Base-by-base conservation (phyloP, 2,113 vertebrate species). In the Elachura formosa region DNA sequence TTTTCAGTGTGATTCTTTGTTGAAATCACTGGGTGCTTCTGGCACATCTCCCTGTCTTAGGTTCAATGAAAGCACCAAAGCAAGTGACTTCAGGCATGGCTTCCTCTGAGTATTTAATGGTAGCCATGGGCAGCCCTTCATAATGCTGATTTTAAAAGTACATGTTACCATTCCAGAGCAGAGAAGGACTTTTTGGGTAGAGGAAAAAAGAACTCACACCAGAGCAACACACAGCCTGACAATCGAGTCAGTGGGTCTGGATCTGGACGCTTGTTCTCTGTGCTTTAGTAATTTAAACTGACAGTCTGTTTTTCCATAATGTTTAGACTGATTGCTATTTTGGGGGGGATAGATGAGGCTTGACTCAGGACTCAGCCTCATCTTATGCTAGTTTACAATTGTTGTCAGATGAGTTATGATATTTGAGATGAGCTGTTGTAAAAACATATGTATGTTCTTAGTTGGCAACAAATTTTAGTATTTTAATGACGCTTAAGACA, bases 401-500 rank as follows among this genome's bases (percentile, higher is more conserved):
- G 67, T 81, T 91, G 49, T 80, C 63, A 80, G 54, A 76, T 80
- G 75, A 93, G 19, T 95, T 88, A 90, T 2, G 45, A 14, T 79
- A 78, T 78, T 87, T 94, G 45, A 95, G 21, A 74, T 76, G 66
- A 94, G 49, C 43, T 8, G 13, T 56, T 89, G 78, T 89, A 78
- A 95, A 94, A 93, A 75, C 77, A 61, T 89, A 75, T 49, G 81
- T 89, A 84, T 40, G 31, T 89, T 89, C 68, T 91, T 89, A 84
- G 77, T 84, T 93, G 93, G 89, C 84, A 95, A 93, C 90, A 89
- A 93, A 94, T 94, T 87, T 81, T 67, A 48, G 56, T 84, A 67
- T 89, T 94, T 94, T 95, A 95, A 93, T 89, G 77, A 87, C 79
- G 48, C 77, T 81, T 91, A 56, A 93, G 89, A 95, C 84, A 84